Evolutionary conservation across 2,888 invertebrate species (phyloP).

Genomic region (Coelogynopora nodosa): DNA sequence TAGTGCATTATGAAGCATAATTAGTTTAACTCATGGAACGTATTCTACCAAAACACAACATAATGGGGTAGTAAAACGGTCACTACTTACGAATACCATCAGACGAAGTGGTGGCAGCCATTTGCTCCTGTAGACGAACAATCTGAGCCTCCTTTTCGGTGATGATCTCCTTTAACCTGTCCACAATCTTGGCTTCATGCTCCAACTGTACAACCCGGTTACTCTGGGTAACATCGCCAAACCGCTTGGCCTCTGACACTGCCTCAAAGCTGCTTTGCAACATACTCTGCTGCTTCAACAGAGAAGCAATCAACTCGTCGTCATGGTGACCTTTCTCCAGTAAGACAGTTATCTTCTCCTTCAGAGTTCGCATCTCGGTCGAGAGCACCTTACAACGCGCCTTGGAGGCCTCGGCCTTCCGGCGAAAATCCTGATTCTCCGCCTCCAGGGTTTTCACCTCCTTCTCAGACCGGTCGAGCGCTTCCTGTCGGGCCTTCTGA

Average conservation of each 20-base stretch:
- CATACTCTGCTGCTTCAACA: conserved; percentile 51
- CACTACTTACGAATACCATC: too few species aligned
- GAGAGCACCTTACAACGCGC: conserved; percentile 53
- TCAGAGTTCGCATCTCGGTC: conserved; percentile 57
- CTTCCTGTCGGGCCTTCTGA: conserved; percentile 50
- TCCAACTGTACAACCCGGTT: conserved; percentile 52
- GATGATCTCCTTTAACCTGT: conserved; percentile 58
- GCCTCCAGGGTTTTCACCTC: conserved; percentile 52
- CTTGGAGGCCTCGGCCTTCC: conserved; percentile 43
- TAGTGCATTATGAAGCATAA: too few species aligned
- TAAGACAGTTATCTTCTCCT: conserved; percentile 57
- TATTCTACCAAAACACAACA: too few species aligned
- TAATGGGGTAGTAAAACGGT: too few species aligned
- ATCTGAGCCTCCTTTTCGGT: conserved; percentile 57
- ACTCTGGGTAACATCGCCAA: background rate
- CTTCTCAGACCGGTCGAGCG: conserved; percentile 30
- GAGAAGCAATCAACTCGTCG: conserved; percentile 60
- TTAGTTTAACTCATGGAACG: too few species aligned
- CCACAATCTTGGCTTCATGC: conserved; percentile 56
- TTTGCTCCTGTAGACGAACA: conserved; percentile 54
- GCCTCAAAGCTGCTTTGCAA: background rate
- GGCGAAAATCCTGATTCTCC: conserved; percentile 56
- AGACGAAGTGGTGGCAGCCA: conserved; percentile 41
- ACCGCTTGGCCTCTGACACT: background rate
- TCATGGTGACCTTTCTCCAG: conserved; percentile 61